phyloP scores from a whole-genome alignment of 2,113 vertebrate genomes.

The Micromys minutus region DNA sequence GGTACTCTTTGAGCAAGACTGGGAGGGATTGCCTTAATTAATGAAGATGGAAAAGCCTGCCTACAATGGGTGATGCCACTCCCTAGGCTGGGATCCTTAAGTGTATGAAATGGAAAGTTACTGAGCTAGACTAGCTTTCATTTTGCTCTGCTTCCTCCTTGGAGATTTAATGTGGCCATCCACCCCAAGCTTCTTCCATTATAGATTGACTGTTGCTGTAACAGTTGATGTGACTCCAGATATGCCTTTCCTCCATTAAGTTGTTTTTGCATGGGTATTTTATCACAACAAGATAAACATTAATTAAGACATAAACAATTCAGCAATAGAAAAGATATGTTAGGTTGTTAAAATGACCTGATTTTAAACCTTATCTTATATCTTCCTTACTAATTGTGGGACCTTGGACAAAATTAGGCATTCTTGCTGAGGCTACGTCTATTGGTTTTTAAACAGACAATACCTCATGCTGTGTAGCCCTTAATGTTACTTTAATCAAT shows the following conservation, averaged over 20 bases:
- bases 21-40: neutral
- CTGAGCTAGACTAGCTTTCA: neutral
- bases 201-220: no score
- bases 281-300: neutral
- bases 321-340: neutral
- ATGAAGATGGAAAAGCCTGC: neutral
- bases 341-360: conserved; percentile 11
- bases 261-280: neutral
- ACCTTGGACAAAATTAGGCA: neutral
- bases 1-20: neutral
- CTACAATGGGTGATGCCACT: neutral
- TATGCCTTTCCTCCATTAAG: neutral
- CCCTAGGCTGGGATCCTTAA: neutral
- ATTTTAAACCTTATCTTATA: conserved; percentile 23
- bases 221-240: neutral
- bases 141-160: neutral
- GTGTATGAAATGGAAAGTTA: neutral
- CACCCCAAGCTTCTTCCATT: no score
- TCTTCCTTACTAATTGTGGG: neutral
- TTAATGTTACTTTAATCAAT: neutral
- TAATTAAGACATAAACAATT: neutral
- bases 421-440: neutral
- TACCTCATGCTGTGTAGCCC: neutral
- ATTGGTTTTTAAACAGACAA: neutral
- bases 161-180: neutral